These are phyloP conservation scores for Callyntrura guangdongensis DNA, from an alignment of 2,888 invertebrate genomes.

Conservation along the genomic window DNA sequence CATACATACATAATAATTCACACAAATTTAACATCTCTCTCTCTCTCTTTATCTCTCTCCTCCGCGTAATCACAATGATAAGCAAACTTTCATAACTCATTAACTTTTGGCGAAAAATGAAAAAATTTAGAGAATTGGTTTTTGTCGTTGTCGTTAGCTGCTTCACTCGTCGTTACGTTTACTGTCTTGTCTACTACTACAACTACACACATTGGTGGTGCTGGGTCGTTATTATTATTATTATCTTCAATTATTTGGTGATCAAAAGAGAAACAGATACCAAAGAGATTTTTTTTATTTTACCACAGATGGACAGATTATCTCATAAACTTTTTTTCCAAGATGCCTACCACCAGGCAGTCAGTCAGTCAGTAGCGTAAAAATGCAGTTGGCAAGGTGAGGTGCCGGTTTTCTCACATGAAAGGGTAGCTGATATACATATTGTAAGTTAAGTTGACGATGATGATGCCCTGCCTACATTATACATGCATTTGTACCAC, in stretches of 20 bases:
- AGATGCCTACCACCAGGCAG: no score
- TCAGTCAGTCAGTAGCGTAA: background rate
- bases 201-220: no score
- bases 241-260: background rate
- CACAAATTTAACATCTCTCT: no score
- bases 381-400: background rate
- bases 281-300: no score
- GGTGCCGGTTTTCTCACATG: constrained; percentile 18
- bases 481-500: background rate
- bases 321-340: constrained; percentile 3
- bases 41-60: no score
- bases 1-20: background rate
- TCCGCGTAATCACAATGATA: constrained; percentile 7
- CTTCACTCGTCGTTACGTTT: no score
- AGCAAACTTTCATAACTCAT: constrained; percentile 74
- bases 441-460: no score
- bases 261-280: background rate
- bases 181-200: no score
- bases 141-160: constrained; percentile 18
- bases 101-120: constrained; percentile 70
- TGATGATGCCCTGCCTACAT: no score
- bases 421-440: background rate
- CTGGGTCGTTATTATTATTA: constrained; percentile 3
- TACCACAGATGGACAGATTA: constrained; percentile 52
- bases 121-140: constrained; percentile 47